phyloP scores from a whole-genome alignment of 1,140 invertebrate genomes.

The Leptinotarsa lineolata region DNA sequence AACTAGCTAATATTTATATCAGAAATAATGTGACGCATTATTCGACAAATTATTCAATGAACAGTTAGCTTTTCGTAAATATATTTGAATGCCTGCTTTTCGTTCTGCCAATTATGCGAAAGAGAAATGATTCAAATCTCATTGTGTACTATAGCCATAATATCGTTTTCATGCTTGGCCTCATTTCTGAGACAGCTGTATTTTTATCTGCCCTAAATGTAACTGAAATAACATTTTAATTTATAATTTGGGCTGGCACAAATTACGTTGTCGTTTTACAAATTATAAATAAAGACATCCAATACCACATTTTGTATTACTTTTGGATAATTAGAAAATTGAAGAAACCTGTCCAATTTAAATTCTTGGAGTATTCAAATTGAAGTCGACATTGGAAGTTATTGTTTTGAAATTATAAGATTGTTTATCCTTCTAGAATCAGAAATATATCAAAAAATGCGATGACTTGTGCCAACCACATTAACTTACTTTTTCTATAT shows the following conservation, averaged over 20 bases:
- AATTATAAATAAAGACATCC: background rate
- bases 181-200: constrained; percentile 19
- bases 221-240: constrained; percentile 31
- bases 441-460: too few relatives aligned
- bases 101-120: background rate
- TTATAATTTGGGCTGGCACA: constrained; percentile 25
- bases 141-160: background rate
- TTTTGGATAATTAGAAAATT: constrained; percentile 1
- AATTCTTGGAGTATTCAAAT: background rate
- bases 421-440: too few relatives aligned
- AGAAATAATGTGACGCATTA: too few relatives aligned
- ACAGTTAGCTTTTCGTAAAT: too few relatives aligned
- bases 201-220: constrained; percentile 30
- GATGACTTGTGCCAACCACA: too few relatives aligned
- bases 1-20: too few relatives aligned
- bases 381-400: background rate
- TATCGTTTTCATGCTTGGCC: constrained; percentile 22
- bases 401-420: background rate
- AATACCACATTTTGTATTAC: constrained; percentile 5
- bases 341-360: constrained; percentile 5
- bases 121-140: background rate
- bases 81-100: background rate
- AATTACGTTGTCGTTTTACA: constrained; percentile 11
- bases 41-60: too few relatives aligned
- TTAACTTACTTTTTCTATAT: too few relatives aligned